phyloP scores from a whole-genome alignment of 1,140 invertebrate genomes.

The Halesus radiatus region DNA sequence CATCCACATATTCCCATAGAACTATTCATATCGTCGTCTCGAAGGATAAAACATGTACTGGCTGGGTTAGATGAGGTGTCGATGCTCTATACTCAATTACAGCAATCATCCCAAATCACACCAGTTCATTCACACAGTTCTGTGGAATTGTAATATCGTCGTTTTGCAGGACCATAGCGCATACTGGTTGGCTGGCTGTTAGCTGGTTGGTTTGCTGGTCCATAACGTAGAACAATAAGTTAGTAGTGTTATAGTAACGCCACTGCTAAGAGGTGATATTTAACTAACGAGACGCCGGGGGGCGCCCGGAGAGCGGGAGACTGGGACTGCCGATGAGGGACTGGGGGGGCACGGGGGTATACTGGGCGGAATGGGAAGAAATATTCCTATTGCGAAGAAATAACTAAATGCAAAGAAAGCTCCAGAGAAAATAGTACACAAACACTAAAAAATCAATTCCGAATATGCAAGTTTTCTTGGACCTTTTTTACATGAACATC shows the following conservation, averaged over 20 bases:
- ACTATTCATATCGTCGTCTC: neutral
- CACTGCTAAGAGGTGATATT: conserved; percentile 52
- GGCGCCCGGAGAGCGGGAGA: conserved; percentile 22
- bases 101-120: no score
- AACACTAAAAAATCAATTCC: no score
- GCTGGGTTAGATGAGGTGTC: neutral
- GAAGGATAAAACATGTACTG: neutral
- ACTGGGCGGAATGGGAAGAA: neutral
- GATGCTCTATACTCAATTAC: no score
- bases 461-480: no score
- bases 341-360: neutral
- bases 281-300: conserved; percentile 52
- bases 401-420: neutral
- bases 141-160: neutral
- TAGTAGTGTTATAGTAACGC: conserved; percentile 14
- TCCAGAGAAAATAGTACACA: no score
- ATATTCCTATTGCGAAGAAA: neutral
- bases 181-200: neutral
- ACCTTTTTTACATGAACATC: no score
- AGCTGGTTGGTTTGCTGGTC: neutral
- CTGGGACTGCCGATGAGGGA: neutral
- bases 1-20: neutral
- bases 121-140: neutral
- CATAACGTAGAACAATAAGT: neutral
- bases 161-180: neutral